Percentiles rank a stretch among this genome's conserved stretches.
Conservation (phyloP, 2,113 vertebrate genomes). For the Calyptommatus sinebrachiatus region DNA sequence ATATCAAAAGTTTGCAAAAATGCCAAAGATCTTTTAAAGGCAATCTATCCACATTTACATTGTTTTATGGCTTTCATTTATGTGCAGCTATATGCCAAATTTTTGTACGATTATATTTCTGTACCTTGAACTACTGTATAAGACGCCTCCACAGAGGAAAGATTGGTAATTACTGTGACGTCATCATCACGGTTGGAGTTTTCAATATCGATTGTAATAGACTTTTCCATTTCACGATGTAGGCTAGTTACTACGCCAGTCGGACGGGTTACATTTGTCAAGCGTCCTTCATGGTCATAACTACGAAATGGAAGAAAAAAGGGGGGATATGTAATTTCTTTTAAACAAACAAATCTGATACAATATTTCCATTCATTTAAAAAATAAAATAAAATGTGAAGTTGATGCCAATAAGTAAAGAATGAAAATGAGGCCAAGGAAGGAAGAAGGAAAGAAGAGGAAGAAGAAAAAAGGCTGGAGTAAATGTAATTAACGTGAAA, state of each 20-base stretch:
- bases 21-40: background rate
- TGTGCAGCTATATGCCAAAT: background rate
- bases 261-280: slow-evolving; percentile 96
- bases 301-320: slow-evolving; percentile 74
- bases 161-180: slow-evolving; percentile 96
- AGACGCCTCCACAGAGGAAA: slow-evolving; percentile 95
- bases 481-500: background rate
- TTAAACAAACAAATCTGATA: background rate
- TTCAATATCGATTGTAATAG: slow-evolving; percentile 98
- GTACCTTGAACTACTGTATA: slow-evolving; percentile 98
- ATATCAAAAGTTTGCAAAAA: background rate
- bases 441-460: background rate
- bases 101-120: slow-evolving; percentile 36
- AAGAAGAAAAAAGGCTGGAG: background rate
- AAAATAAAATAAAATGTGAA: background rate
- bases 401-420: background rate
- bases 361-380: background rate
- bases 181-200: slow-evolving; percentile 97
- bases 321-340: slow-evolving; percentile 19
- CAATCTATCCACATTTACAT: background rate
- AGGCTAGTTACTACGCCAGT: slow-evolving; percentile 97
- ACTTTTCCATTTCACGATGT: slow-evolving; percentile 97
- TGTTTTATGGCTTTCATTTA: background rate
- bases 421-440: background rate
- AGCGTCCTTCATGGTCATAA: slow-evolving; percentile 95